These are phyloP conservation scores for Eupristina koningsbergeri DNA, from an alignment of 1,140 invertebrate species.

Conservation along the genomic window DNA sequence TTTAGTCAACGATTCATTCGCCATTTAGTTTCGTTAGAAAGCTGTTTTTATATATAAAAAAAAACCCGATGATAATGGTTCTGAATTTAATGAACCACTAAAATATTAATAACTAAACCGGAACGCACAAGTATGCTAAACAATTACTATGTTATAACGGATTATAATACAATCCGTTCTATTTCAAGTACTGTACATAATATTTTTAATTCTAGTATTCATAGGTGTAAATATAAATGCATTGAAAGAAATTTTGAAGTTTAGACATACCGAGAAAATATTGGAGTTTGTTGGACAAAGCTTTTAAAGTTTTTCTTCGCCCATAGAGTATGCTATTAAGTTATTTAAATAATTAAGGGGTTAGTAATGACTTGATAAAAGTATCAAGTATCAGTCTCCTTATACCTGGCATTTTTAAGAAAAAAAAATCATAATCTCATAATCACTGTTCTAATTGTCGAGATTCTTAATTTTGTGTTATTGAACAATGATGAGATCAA, in stretches of 20 bases:
- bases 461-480: not conserved
- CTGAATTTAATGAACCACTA: not conserved
- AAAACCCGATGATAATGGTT: not conserved
- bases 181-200: not conserved
- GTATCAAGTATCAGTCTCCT: too few relatives aligned
- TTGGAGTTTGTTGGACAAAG: too few relatives aligned
- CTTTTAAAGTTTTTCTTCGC: too few relatives aligned
- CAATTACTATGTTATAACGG: not conserved
- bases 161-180: not conserved
- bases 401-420: too few relatives aligned
- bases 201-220: not conserved
- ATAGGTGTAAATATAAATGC: not conserved
- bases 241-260: not conserved
- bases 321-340: too few relatives aligned
- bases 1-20: not conserved
- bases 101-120: not conserved
- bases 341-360: too few relatives aligned
- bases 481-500: not conserved
- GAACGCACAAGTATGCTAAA: not conserved
- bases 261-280: not conserved
- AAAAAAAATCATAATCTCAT: too few relatives aligned
- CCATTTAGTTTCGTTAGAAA: not conserved
- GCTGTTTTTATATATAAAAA: not conserved
- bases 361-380: too few relatives aligned
- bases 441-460: too few relatives aligned